Evolutionary conservation across 2,113 vertebrate genomes (phyloP), one percentile per base, ranked within the genome.

Genomic region (Reinhardtius hippoglossoides): DNA sequence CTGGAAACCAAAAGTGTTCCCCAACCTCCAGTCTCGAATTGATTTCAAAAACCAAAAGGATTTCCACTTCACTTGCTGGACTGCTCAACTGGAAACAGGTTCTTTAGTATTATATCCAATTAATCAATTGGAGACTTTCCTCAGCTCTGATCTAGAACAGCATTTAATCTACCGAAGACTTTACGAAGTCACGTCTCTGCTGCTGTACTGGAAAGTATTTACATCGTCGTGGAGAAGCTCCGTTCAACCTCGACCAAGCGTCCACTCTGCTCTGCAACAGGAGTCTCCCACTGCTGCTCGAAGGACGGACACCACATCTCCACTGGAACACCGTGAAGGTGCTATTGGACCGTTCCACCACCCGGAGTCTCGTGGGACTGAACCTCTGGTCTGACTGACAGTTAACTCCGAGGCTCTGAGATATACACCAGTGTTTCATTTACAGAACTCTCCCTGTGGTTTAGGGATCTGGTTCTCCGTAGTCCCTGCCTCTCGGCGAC

Each of bases 131-230:
- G 42, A 44, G 65, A 66, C 27, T 0, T 67, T 73, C 54, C 21
- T 52, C 46, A 15, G 20, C 14, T 74, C 37, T 20, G 48, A 31
- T 56, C 58, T 54, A 20, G 21, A 24, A 56, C 44, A 16, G 15
- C 15, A 16, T 48, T 44, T 48, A 48, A 48, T 48, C 44, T 48
- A 48, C 13, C 23, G 6, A 54, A 54, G 50, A 54, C 50, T 54
- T 54, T 54, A 9, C 10, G 1, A 54, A 54, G 54, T 63, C 50
- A 57, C 0, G 12, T 62, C 52, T 67, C 61, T 68, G 67, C 76
- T 77, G 81, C 78, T 78, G 65, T 5, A 46, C 71, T 54, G 57
- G 44, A 68, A 58, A 80, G 63, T 59, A 73, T 71, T 71, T 40
- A 21, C 18, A 42, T 12, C 40, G 9, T 42, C 10, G 40, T 42